phyloP scores from a whole-genome alignment of 2,888 invertebrate genomes.

The Galerucella calmariensis region DNA sequence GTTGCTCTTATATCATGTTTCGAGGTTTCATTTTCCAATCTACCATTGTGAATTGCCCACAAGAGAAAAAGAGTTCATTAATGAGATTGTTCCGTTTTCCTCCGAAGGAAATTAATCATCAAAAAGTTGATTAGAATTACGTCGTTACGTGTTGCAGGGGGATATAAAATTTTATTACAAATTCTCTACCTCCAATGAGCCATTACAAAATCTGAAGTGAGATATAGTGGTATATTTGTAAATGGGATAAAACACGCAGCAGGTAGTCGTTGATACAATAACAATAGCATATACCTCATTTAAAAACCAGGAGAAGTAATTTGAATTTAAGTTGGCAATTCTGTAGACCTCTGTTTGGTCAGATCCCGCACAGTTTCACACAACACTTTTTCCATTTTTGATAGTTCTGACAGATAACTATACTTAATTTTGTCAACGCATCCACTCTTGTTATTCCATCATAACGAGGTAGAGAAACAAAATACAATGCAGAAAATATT shows the following conservation, averaged over 20 bases:
- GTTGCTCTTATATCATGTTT: conserved; percentile 12
- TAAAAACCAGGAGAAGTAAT: too few species aligned
- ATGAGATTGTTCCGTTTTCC: conserved; percentile 22
- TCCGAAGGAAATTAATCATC: conserved; percentile 23
- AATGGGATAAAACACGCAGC: not conserved
- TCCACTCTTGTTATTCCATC: too few species aligned
- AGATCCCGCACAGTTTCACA: too few species aligned
- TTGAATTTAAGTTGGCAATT: too few species aligned
- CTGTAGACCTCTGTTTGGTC: too few species aligned
- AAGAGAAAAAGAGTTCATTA: conserved; percentile 14
- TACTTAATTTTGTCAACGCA: too few species aligned
- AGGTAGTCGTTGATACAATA: too few species aligned
- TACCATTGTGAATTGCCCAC: conserved; percentile 8
- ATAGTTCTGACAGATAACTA: too few species aligned
- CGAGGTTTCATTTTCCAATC: conserved; percentile 8
- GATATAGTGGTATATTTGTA: not conserved
- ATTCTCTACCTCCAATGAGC: not conserved
- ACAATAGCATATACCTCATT: too few species aligned
- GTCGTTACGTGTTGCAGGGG: not conserved
- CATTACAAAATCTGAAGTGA: not conserved
- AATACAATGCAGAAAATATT: too few species aligned
- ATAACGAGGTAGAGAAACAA: too few species aligned
- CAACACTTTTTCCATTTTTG: too few species aligned
- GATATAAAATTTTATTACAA: not conserved
- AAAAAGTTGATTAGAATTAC: conserved; percentile 19